Conservation (phyloP, 2,113 vertebrate species). For the Rhea americana region DNA sequence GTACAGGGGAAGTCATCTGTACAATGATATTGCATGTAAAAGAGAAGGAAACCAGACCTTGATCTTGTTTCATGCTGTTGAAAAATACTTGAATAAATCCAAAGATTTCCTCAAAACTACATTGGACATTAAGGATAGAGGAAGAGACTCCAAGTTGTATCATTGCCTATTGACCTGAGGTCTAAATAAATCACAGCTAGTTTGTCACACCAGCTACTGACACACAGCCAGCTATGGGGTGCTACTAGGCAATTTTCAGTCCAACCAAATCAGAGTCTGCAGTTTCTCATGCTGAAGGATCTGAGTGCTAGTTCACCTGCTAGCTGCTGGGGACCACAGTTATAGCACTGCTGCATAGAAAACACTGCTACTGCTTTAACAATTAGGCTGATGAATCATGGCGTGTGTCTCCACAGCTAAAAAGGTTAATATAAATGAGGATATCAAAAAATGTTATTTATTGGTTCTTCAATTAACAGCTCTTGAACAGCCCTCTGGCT, state of each 20-base stretch:
- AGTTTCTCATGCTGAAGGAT: not conserved
- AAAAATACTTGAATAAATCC: constrained; percentile 15
- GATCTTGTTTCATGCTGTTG: not conserved
- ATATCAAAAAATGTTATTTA: constrained; percentile 26
- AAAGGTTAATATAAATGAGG: not conserved
- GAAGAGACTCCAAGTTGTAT: not conserved
- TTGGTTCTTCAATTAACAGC: constrained; percentile 28
- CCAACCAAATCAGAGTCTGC: not conserved
- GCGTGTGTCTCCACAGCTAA: not conserved
- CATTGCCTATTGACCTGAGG: not conserved
- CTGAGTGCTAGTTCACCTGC: not conserved
- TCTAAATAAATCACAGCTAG: not conserved
- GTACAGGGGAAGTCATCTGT: not conserved
- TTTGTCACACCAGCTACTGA: not conserved
- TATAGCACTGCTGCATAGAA: not conserved
- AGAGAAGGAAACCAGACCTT: not conserved
- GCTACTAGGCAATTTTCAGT: not conserved
- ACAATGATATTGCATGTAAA: not conserved
- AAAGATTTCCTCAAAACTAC: constrained; percentile 28
- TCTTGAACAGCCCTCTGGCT: not conserved
- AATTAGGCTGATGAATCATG: not conserved
- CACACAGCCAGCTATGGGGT: not conserved
- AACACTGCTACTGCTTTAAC: not conserved
- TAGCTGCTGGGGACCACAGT: not conserved
- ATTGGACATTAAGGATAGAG: not conserved